Conservation (phyloP, 2,113 vertebrate species). For the Ceratotherium simum region DNA sequence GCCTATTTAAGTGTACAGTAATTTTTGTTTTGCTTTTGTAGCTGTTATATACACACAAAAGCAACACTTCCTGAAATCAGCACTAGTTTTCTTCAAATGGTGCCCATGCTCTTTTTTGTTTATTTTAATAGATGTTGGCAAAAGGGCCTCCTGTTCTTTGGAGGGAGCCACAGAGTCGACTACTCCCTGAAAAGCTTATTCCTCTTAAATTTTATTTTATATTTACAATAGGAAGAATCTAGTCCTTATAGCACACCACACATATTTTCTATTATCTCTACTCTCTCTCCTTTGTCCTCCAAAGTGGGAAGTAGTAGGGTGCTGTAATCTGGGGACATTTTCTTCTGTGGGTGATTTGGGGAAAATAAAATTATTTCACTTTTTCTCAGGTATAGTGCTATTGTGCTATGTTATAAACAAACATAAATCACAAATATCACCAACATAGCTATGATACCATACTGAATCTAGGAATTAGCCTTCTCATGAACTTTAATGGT, state of each 20-base stretch:
- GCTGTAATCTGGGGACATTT: neutral
- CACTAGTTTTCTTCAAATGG: neutral
- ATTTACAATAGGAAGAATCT: neutral
- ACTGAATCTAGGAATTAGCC: neutral
- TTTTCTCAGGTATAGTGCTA: neutral
- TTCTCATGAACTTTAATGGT: neutral
- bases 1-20: neutral
- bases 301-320: neutral
- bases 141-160: conserved; percentile 32
- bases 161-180: neutral
- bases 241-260: neutral
- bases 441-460: neutral
- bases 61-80: neutral
- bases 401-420: neutral
- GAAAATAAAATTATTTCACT: neutral
- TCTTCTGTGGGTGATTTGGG: neutral
- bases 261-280: neutral
- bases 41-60: neutral
- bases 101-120: neutral
- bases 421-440: neutral
- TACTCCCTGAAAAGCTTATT: conserved; percentile 28
- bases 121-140: conserved; percentile 37
- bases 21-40: conserved; percentile 15
- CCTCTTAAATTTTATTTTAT: conserved; percentile 50
- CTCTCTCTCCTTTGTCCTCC: neutral